Conservation (phyloP, 92 coral and sea anemone genomes). For the Actinernus sp. region DNA sequence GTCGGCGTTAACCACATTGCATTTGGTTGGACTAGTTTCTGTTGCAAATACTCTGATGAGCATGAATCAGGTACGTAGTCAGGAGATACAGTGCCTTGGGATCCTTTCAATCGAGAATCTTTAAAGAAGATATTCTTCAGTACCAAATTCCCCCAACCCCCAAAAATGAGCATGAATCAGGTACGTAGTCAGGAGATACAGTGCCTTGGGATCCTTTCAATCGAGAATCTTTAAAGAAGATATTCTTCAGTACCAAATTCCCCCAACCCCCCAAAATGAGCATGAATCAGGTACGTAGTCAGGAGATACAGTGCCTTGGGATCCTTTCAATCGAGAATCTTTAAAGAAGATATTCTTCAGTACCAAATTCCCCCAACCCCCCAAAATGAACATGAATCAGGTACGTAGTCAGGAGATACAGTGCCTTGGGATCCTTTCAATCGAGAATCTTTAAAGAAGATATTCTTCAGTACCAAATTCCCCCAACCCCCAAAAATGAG, state of each 20-base stretch:
- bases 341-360: too few relatives aligned
- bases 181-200: constrained; percentile 6
- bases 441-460: too few relatives aligned
- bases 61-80: constrained; percentile 78
- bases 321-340: not conserved
- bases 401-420: constrained; percentile 6
- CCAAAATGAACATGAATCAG: constrained; percentile 99
- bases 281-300: constrained; percentile 78
- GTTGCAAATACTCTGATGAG: constrained; percentile 98
- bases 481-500: too few relatives aligned
- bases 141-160: too few relatives aligned
- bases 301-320: not conserved
- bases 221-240: too few relatives aligned
- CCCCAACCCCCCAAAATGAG: too few relatives aligned
- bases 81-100: not conserved
- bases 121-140: too few relatives aligned
- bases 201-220: not conserved
- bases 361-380: too few relatives aligned
- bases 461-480: too few relatives aligned
- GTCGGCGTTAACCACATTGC: constrained; percentile 93
- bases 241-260: too few relatives aligned
- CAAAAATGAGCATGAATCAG: constrained; percentile 99
- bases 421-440: not conserved
- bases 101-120: not conserved
- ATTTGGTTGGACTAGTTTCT: constrained; percentile 95